Evolutionary conservation across 92 coral and sea anemone genomes (phyloP).

Genomic region (Scolanthus callimorphus): DNA sequence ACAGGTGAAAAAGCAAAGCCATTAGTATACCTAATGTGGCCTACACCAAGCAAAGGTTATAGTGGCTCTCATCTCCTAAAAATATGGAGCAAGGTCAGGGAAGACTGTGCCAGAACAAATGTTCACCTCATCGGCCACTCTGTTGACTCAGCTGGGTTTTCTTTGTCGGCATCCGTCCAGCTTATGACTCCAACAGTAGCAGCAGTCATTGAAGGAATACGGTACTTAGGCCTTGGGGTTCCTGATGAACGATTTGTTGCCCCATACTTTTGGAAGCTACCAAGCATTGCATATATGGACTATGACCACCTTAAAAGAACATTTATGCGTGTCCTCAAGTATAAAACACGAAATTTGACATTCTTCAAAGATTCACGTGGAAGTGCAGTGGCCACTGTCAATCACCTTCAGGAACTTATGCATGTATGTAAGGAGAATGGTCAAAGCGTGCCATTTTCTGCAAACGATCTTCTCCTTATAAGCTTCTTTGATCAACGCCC

Average conservation of each 20-base stretch:
- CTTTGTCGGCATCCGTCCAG: background rate
- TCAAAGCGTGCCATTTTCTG: background rate
- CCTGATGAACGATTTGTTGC: background rate
- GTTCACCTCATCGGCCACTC: conserved; percentile 11
- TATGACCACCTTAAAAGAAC: background rate
- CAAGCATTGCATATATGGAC: background rate
- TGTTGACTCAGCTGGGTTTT: conserved; percentile 20
- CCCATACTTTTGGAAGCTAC: background rate
- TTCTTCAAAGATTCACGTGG: background rate
- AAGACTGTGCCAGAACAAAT: conserved; percentile 5
- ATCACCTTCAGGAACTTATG: background rate
- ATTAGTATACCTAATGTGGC: conserved; percentile 24
- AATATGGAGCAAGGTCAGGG: conserved; percentile 16
- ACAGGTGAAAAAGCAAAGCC: background rate
- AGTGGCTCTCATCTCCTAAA: conserved; percentile 6
- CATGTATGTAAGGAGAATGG: background rate
- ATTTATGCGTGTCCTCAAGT: background rate
- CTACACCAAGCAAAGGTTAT: conserved; percentile 22
- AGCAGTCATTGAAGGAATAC: background rate
- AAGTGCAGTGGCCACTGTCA: background rate
- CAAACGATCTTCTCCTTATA: background rate
- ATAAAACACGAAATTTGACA: background rate
- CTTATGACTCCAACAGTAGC: background rate
- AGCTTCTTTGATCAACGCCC: background rate
- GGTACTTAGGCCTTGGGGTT: background rate